Base-by-base conservation (phyloP, 2,797 vertebrate species). In the Phaenicophaeus curvirostris region DNA sequence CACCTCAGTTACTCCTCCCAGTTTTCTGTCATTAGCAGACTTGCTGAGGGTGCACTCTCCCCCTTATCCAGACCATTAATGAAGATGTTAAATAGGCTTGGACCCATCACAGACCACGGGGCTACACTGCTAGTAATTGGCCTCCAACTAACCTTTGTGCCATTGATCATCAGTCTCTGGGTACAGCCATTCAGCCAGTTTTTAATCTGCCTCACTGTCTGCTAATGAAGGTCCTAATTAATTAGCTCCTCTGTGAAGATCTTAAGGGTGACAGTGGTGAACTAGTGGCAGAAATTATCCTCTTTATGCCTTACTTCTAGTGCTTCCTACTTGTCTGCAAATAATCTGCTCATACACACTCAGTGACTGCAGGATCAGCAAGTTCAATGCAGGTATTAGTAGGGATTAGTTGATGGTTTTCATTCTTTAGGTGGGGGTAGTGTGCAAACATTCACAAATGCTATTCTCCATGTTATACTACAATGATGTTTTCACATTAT, bases 331-430 rank as follows among this genome's bases (percentile, higher is more conserved):
- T 72, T 30, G 46, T 24, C 31, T 81, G 51, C 1, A 4, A 81
- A 77, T 88, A 83, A 71, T 74, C 66, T 77, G 16, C 46, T 79
- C 27, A 14, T 62, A 46, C 4, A 48, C 24, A 21, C 46, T 23
- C 46, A 48, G 77, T 28, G 55, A 63, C 42, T 87, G n/a, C 8
- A 33, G 62, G 33, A 77, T 77, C 73, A 53, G 77, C n/a, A 83
- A 57, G 2, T 69, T 90, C 66, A 77, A 68, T 78, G 35, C 58
- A 65, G 17, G n/a, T 51, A 84, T 77, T 89, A 75, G 28, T n/a
- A 77, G 44, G n/a, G 27, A 85, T 89, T 92, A 73, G 23, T 39
- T 89, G 61, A 62, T 69, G n/a, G 33, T 93, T 91, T 76, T 85
- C 54, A 57, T 94, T 92, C 87, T 84, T 89, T 84, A 75, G 55